Evolutionary conservation across 1,140 invertebrate species (phyloP).

Genomic region (Gryllus bimaculatus): DNA sequence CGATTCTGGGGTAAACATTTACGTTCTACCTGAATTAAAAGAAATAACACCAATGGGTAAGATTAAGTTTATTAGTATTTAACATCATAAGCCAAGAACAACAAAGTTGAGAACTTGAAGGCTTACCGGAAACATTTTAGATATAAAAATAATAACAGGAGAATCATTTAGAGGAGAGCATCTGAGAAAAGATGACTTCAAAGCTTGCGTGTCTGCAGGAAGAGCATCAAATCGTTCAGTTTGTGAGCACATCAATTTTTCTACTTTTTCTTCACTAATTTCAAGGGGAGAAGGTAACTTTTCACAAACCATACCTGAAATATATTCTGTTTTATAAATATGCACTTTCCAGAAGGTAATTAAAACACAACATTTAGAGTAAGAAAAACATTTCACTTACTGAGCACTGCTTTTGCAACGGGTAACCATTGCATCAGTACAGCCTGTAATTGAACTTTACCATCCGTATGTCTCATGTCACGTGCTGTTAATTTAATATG

Average conservation of each 20-base stretch:
- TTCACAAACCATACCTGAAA: slow-evolving; percentile 62
- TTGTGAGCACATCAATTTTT: slow-evolving; percentile 62
- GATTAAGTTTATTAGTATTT: not conserved
- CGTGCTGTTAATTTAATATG: slow-evolving; percentile 65
- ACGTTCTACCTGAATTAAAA: slow-evolving; percentile 38
- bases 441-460: slow-evolving; percentile 65
- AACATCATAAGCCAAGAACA: not conserved
- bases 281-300: slow-evolving; percentile 72
- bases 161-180: slow-evolving; percentile 56
- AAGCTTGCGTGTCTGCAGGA: slow-evolving; percentile 54
- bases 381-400: not conserved
- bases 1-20: slow-evolving; percentile 61
- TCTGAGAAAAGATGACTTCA: slow-evolving; percentile 66
- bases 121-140: slow-evolving; percentile 84
- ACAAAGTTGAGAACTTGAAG: not conserved
- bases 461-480: slow-evolving; percentile 71
- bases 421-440: slow-evolving; percentile 86
- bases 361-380: not conserved
- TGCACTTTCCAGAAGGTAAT: not conserved
- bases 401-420: slow-evolving; percentile 63
- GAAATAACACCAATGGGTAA: too few relatives aligned
- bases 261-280: slow-evolving; percentile 66
- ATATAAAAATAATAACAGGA: slow-evolving; percentile 83
- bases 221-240: slow-evolving; percentile 58
- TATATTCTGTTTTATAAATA: not conserved